These are phyloP conservation scores for Sterrhoptilus dennistouni DNA, from an alignment of 2,113 vertebrate species.

Conservation along the genomic window DNA sequence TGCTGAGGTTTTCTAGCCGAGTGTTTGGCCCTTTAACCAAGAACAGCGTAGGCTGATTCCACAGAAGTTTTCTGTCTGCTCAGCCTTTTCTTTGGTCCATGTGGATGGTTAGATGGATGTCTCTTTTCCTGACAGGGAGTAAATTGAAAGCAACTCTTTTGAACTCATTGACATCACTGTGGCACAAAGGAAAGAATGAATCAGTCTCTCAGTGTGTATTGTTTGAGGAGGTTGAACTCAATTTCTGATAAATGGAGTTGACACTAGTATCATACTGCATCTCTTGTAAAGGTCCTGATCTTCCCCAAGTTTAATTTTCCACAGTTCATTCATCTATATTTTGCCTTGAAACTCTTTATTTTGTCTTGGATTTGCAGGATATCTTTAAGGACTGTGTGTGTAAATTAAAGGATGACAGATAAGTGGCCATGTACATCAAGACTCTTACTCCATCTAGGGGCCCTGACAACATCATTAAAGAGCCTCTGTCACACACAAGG, in stretches of 20 bases:
- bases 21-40: background rate
- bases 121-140: background rate
- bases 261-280: background rate
- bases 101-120: background rate
- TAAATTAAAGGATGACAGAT: constrained; percentile 25
- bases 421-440: background rate
- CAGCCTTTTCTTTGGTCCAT: background rate
- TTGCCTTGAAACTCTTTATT: constrained; percentile 16
- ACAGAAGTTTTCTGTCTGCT: background rate
- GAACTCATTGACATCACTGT: background rate
- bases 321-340: background rate
- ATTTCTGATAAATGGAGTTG: constrained; percentile 10
- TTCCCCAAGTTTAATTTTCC: constrained; percentile 17
- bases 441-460: constrained; percentile 51
- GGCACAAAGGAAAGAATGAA: background rate
- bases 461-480: constrained; percentile 20
- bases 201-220: background rate
- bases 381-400: background rate
- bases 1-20: background rate
- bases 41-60: background rate
- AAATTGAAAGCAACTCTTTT: constrained; percentile 22
- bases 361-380: background rate
- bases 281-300: constrained; percentile 41
- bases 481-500: background rate
- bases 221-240: constrained; percentile 14